Evolutionary conservation across 2,113 vertebrate species (phyloP).

Genomic region (Ciconia stormi): DNA sequence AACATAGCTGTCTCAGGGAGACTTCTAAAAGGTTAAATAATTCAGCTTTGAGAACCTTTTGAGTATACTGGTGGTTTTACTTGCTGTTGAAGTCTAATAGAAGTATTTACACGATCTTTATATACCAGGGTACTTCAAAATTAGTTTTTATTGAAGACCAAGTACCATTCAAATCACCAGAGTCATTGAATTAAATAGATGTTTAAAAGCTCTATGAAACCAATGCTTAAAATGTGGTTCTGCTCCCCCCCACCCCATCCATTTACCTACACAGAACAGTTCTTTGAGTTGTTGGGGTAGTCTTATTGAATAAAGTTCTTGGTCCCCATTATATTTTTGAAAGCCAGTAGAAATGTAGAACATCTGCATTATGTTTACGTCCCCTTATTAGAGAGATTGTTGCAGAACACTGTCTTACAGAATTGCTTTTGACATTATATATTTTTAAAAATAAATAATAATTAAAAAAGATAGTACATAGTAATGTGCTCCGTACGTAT

Average conservation of each 20-base stretch:
- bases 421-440: background rate
- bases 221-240: background rate
- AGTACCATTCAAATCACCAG: background rate
- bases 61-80: background rate
- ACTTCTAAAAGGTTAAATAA: background rate
- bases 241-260: rapidly evolving
- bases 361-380: background rate
- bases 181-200: background rate
- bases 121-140: background rate
- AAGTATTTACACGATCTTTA: background rate
- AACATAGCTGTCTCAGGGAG: background rate
- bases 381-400: background rate
- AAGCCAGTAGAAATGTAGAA: background rate
- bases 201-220: background rate
- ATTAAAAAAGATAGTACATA: background rate
- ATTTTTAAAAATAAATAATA: background rate
- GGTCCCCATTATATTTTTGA: background rate
- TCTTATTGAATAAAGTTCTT: background rate
- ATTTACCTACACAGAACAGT: background rate
- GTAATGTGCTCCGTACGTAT: rapidly evolving
- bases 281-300: background rate
- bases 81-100: background rate
- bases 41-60: background rate
- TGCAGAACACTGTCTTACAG: background rate
- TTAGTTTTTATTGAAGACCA: background rate